A percentile compares a stretch with the other conserved stretches of the same genome.
These are phyloP conservation scores for Spheniscus humboldti DNA, from an alignment of 2,797 vertebrate species.

Conservation along the genomic window DNA sequence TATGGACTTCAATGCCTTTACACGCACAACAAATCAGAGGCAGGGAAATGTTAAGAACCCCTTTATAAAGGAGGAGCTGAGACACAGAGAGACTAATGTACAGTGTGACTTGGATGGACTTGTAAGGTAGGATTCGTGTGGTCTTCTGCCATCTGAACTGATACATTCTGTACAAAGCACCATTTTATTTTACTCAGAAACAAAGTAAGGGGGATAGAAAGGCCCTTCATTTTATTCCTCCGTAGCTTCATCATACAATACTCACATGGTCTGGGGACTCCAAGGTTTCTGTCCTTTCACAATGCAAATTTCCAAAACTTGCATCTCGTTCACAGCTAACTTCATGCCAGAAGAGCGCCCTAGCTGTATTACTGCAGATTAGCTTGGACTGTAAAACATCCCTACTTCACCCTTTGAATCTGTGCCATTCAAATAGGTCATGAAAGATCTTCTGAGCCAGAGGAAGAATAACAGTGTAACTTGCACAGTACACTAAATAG, in stretches of 20 bases:
- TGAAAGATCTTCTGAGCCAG: neutral
- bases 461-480: neutral
- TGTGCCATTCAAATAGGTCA: neutral
- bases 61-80: neutral
- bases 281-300: neutral
- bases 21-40: neutral
- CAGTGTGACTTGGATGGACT: neutral
- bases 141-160: neutral
- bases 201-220: neutral
- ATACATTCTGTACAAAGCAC: neutral
- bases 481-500: too few species aligned
- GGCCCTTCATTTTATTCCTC: neutral
- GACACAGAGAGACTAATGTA: neutral
- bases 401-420: neutral
- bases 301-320: neutral
- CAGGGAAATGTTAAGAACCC: neutral
- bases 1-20: neutral
- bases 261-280: neutral
- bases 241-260: neutral
- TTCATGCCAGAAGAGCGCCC: neutral
- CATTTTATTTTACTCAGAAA: neutral
- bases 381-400: neutral
- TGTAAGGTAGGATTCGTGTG: neutral
- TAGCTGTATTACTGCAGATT: neutral
- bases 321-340: neutral